These are phyloP conservation scores for Arremon aurantiirostris DNA, from an alignment of 2,797 vertebrate genomes.

Conservation along the genomic window DNA sequence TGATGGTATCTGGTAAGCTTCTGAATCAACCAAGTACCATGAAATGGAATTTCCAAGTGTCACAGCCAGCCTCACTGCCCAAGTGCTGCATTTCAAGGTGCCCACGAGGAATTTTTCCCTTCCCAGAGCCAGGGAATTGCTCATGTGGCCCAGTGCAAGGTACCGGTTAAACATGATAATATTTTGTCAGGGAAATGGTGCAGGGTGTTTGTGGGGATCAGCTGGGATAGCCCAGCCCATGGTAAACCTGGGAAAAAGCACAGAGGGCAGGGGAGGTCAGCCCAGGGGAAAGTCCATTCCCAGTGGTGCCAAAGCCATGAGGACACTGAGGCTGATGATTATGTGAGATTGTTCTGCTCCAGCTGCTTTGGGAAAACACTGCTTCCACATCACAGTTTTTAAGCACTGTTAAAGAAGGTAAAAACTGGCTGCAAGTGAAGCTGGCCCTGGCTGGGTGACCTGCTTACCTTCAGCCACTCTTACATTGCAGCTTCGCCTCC, in stretches of 20 bases:
- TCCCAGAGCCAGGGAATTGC: neutral
- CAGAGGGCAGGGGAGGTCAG: neutral
- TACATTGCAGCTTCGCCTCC: neutral
- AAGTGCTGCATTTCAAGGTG: neutral
- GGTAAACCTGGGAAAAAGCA: neutral
- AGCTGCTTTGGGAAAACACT: neutral
- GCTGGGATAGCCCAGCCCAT: fast-evolving
- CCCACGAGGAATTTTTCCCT: neutral
- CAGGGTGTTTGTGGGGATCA: neutral
- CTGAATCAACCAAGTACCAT: neutral
- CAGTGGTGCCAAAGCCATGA: neutral
- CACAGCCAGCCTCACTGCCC: neutral
- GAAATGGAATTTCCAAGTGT: neutral
- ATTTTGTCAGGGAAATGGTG: neutral
- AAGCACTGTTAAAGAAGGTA: neutral
- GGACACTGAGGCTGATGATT: neutral
- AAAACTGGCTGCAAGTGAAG: neutral
- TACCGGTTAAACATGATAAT: neutral
- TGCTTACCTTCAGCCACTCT: neutral
- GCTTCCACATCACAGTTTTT: neutral
- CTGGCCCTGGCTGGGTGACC: neutral
- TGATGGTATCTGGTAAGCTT: neutral
- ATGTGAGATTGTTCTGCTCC: neutral
- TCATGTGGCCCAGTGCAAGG: neutral
- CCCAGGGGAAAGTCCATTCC: neutral